Percentiles rank a stretch among this genome's conserved stretches.
phyloP scores from a whole-genome alignment of 2,888 invertebrate species.

The Theodoxus fluviatilis region DNA sequence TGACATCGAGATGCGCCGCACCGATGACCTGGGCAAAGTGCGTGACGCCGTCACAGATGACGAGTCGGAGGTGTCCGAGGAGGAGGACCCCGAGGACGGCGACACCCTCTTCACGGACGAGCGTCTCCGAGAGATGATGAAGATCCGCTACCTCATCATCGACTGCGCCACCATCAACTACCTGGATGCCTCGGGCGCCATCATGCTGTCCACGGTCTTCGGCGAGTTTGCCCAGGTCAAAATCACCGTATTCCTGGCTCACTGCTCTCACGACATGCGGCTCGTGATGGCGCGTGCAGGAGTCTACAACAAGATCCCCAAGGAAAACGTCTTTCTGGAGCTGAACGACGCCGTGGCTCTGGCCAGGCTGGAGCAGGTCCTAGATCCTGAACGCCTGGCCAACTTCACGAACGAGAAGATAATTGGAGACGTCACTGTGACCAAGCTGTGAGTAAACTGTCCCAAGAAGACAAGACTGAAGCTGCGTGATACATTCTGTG shows the following conservation, averaged over 20 bases:
- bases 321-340: slow-evolving; percentile 46
- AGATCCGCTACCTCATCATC: slow-evolving; percentile 52
- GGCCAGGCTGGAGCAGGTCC: slow-evolving; percentile 42
- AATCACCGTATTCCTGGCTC: slow-evolving; percentile 49
- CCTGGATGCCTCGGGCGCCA: slow-evolving; percentile 54
- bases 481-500: too few relatives aligned
- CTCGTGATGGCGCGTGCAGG: slow-evolving; percentile 49
- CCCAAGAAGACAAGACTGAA: too few relatives aligned
- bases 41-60: too few relatives aligned
- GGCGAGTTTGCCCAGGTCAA: slow-evolving; percentile 54
- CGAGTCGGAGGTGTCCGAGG: too few relatives aligned
- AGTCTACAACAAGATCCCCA: slow-evolving; percentile 49
- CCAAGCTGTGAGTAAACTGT: too few relatives aligned
- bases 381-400: slow-evolving; percentile 43
- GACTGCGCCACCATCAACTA: slow-evolving; percentile 54
- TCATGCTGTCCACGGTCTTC: slow-evolving; percentile 50
- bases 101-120: slow-evolving; percentile 46
- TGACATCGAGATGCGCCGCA: too few relatives aligned
- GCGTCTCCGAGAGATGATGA: slow-evolving; percentile 45
- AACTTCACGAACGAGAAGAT: slow-evolving; percentile 55
- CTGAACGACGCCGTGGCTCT: slow-evolving; percentile 49
- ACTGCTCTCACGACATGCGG: slow-evolving; percentile 44
- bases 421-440: slow-evolving; percentile 51
- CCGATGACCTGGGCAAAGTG: too few relatives aligned
- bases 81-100: slow-evolving; percentile 48